Conservation (phyloP, 2,797 vertebrate genomes). For the Coracias cyanogaster region DNA sequence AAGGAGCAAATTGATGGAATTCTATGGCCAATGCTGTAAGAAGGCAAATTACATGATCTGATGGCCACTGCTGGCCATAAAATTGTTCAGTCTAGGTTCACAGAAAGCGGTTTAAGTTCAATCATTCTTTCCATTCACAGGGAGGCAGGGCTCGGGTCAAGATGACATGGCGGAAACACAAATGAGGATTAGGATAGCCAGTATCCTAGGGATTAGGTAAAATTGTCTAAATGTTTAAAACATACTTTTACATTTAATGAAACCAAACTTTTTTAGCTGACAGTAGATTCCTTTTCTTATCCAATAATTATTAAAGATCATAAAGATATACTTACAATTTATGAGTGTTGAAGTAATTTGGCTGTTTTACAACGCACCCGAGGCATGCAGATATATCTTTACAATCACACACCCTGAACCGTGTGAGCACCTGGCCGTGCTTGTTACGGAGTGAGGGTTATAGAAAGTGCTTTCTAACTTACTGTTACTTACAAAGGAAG, state of each 20-base stretch:
- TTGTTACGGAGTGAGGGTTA: neutral
- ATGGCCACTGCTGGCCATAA: neutral
- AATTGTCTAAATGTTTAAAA: slow-evolving; percentile 64
- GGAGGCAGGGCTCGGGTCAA: neutral
- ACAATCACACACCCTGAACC: slow-evolving; percentile 1
- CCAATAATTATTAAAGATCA: slow-evolving; percentile 68
- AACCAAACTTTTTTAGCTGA: slow-evolving; percentile 15
- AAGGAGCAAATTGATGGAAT: neutral
- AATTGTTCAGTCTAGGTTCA: neutral
- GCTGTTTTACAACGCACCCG: slow-evolving; percentile 52
- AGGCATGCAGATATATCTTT: slow-evolving; percentile 44
- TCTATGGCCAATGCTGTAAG: neutral
- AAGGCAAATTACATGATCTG: neutral
- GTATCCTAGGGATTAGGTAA: slow-evolving; percentile 11
- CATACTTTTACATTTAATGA: slow-evolving; percentile 56
- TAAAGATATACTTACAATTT: slow-evolving; percentile 55
- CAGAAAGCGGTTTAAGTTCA: neutral
- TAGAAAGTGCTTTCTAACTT: neutral
- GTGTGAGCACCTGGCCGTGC: slow-evolving; percentile 46
- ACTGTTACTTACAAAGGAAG: neutral
- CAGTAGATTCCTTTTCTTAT: slow-evolving; percentile 56
- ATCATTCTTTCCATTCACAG: neutral
- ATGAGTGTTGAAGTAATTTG: slow-evolving; percentile 61
- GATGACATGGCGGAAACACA: neutral
- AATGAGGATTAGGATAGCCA: slow-evolving; percentile 20